phyloP scores from a whole-genome alignment of 2,797 vertebrate species.

The Decapterus maruadsi region DNA sequence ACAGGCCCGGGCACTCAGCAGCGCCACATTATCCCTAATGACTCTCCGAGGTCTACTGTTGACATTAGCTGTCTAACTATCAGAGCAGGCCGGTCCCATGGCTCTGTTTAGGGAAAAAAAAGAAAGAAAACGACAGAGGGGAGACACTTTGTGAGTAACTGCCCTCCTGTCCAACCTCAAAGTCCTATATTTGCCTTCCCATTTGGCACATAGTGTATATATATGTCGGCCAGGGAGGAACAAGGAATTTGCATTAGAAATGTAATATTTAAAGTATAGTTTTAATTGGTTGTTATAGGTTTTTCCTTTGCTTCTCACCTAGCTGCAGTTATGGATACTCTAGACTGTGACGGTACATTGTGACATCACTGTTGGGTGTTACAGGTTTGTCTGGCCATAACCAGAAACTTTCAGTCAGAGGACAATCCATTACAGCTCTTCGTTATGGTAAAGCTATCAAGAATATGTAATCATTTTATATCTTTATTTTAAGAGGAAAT shows the following conservation, averaged over 20 bases:
- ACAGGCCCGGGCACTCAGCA: slow-evolving; percentile 58
- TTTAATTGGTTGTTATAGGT: background rate
- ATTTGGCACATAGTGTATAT: background rate
- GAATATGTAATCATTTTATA: background rate
- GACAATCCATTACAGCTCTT: background rate
- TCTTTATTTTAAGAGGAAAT: background rate
- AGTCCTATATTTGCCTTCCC: slow-evolving; percentile 9
- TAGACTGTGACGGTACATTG: background rate
- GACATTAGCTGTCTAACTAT: slow-evolving; percentile 72
- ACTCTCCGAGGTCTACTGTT: slow-evolving; percentile 71
- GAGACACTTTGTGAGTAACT: slow-evolving; percentile 45
- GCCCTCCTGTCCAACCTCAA: slow-evolving; percentile 27
- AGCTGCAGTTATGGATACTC: background rate
- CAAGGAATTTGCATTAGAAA: background rate
- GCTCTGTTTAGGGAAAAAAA: slow-evolving; percentile 55
- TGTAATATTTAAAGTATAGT: background rate
- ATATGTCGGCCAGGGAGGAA: background rate
- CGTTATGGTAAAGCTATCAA: background rate
- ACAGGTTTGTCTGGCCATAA: background rate
- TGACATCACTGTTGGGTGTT: background rate
- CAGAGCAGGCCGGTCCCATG: slow-evolving; percentile 53
- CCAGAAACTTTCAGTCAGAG: background rate
- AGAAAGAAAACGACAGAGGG: slow-evolving; percentile 33
- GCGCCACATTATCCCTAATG: slow-evolving; percentile 76
- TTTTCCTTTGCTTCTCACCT: background rate